A percentile compares a stretch with the other conserved stretches of the same genome.
These are phyloP conservation scores for Tiliqua scincoides DNA, from an alignment of 2,113 vertebrate genomes.

Conservation along the genomic window DNA sequence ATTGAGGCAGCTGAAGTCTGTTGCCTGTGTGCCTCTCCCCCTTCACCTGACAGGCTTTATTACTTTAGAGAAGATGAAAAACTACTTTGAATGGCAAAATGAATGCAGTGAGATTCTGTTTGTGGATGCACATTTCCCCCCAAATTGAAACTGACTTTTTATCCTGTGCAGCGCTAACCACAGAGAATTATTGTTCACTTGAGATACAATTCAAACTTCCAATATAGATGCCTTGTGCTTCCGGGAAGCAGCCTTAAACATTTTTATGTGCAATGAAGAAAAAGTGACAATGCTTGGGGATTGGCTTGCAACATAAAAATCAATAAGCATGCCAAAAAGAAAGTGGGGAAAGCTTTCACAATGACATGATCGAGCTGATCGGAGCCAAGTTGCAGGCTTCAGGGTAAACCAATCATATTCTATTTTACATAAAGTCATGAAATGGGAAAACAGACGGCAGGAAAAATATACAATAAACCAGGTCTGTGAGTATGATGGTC, in stretches of 20 bases:
- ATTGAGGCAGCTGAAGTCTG: conserved; percentile 11
- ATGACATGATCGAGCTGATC: conserved; percentile 5
- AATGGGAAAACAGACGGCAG: neutral
- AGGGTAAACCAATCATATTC: neutral
- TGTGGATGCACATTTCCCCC: conserved; percentile 38
- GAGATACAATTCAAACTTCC: conserved; percentile 34
- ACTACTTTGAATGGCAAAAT: conserved; percentile 55
- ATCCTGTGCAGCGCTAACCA: conserved; percentile 36
- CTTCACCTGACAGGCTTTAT: conserved; percentile 46
- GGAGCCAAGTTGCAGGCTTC: neutral
- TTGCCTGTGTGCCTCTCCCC: conserved; percentile 18
- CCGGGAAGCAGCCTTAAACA: conserved; percentile 31
- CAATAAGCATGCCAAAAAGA: neutral
- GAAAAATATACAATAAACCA: neutral
- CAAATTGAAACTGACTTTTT: conserved; percentile 65
- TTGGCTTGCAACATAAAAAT: conserved; percentile 25
- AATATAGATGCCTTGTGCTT: conserved; percentile 33
- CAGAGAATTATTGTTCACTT: conserved; percentile 46
- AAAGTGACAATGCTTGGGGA: conserved; percentile 22
- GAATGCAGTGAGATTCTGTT: conserved; percentile 35
- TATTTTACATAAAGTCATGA: neutral
- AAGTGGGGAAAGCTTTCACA: neutral
- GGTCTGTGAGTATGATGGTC: neutral
- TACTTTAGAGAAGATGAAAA: conserved; percentile 50
- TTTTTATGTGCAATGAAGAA: conserved; percentile 32